A percentile compares a stretch with the other conserved stretches of the same genome.
Evolutionary conservation across 2,888 invertebrate genomes (phyloP).

Genomic region (Kuschelorhynchus macadamiae): DNA sequence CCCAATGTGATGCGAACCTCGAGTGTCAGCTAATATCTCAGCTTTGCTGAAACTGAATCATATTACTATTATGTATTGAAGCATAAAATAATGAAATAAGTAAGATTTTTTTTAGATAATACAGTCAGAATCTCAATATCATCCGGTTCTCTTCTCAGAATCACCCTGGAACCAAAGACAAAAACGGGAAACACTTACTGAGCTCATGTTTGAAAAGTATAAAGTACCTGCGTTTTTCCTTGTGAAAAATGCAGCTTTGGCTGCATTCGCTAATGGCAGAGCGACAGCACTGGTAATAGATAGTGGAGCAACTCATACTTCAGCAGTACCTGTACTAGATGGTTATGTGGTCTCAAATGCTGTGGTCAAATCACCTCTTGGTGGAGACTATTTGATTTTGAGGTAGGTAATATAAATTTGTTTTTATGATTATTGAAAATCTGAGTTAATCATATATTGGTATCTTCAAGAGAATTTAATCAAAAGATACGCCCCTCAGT

Average conservation of each 20-base stretch:
- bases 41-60: too few species aligned
- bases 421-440: neutral
- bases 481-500: too few species aligned
- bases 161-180: slow-evolving; percentile 95
- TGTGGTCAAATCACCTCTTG: slow-evolving; percentile 95
- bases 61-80: too few species aligned
- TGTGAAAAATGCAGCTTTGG: slow-evolving; percentile 97
- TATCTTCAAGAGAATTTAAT: too few species aligned
- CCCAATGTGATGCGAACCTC: too few species aligned
- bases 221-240: slow-evolving; percentile 98
- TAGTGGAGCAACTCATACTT: slow-evolving; percentile 97
- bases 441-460: too few species aligned
- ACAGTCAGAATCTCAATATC: slow-evolving; percentile 93
- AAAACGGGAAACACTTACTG: slow-evolving; percentile 95
- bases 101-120: slow-evolving; percentile 79
- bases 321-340: slow-evolving; percentile 94
- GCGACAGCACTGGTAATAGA: slow-evolving; percentile 92
- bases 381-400: slow-evolving; percentile 90
- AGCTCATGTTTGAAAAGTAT: slow-evolving; percentile 98
- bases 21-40: too few species aligned
- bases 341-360: slow-evolving; percentile 97
- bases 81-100: too few species aligned
- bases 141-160: slow-evolving; percentile 98
- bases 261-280: slow-evolving; percentile 97
- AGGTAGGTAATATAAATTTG: slow-evolving; percentile 25